Evolutionary conservation across 2,113 vertebrate species (phyloP).

Genomic region (Drymodes brunneopygia): DNA sequence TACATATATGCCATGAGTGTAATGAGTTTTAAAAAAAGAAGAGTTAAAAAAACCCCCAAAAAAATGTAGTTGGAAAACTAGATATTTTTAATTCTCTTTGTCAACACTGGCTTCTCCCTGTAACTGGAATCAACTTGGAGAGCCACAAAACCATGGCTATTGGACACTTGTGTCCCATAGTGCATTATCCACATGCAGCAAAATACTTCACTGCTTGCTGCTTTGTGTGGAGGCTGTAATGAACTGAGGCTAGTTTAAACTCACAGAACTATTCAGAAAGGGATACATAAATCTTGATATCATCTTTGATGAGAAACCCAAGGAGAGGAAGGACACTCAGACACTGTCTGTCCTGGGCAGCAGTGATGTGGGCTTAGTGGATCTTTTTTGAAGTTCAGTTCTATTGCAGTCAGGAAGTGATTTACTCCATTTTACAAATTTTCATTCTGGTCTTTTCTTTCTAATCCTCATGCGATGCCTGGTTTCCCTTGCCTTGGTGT

Average conservation of each 20-base stretch:
- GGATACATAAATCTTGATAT: neutral
- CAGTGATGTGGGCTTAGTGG: neutral
- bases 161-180: rapidly evolving
- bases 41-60: neutral
- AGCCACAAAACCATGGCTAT: neutral
- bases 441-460: conserved; percentile 12
- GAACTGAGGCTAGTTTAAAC: neutral
- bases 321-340: neutral
- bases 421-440: conserved; percentile 35
- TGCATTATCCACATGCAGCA: neutral
- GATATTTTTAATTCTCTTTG: conserved; percentile 13
- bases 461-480: conserved; percentile 17
- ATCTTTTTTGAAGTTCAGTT: conserved; percentile 21
- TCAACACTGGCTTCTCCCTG: neutral
- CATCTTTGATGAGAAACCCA: neutral
- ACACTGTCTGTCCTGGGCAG: neutral
- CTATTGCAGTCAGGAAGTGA: conserved; percentile 28
- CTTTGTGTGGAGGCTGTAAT: neutral
- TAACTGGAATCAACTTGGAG: neutral
- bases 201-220: neutral
- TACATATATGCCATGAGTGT: neutral
- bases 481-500: neutral
- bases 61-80: neutral
- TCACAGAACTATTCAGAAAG: neutral
- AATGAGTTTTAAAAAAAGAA: neutral